Percentiles rank a stretch among this genome's conserved stretches.
These are phyloP conservation scores for Callithrix jacchus DNA, from an alignment of 2,113 vertebrate genomes.

Conservation along the genomic window DNA sequence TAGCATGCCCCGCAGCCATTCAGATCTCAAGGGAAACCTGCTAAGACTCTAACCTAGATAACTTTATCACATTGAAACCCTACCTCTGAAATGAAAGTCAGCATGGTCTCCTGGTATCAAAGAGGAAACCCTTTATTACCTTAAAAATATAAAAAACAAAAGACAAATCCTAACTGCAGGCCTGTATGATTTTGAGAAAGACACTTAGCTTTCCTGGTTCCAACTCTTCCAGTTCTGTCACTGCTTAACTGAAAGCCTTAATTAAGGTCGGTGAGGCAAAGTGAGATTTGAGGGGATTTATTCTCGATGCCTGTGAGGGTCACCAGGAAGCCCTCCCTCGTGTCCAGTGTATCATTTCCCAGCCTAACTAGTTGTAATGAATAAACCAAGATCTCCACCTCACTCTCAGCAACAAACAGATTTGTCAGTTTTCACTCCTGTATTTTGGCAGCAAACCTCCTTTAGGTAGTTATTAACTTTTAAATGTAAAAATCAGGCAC, in stretches of 20 bases:
- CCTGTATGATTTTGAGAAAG: not conserved
- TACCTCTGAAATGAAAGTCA: not conserved
- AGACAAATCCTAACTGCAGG: not conserved
- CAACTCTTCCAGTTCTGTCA: not conserved
- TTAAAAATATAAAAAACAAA: not conserved
- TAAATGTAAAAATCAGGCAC: conserved; percentile 84
- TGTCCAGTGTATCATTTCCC: not conserved
- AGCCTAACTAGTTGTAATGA: not conserved
- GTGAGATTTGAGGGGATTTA: not conserved
- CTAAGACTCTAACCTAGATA: not conserved
- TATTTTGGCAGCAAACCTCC: conserved; percentile 82
- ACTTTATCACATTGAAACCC: not conserved
- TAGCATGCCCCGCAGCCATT: not conserved
- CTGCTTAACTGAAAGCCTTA: not conserved
- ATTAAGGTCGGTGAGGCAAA: not conserved
- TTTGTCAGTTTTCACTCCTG: conserved; percentile 66
- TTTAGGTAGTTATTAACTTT: conserved; percentile 84
- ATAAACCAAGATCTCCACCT: not conserved
- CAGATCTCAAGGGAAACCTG: not conserved
- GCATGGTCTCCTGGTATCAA: not conserved
- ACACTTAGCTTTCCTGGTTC: not conserved
- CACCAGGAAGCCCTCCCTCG: not conserved
- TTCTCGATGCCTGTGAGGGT: not conserved
- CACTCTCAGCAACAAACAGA: conserved; percentile 52
- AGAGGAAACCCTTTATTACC: not conserved